Evolutionary conservation across 2,113 vertebrate species (phyloP).

Genomic region (Brachyhypopomus occidentalis): DNA sequence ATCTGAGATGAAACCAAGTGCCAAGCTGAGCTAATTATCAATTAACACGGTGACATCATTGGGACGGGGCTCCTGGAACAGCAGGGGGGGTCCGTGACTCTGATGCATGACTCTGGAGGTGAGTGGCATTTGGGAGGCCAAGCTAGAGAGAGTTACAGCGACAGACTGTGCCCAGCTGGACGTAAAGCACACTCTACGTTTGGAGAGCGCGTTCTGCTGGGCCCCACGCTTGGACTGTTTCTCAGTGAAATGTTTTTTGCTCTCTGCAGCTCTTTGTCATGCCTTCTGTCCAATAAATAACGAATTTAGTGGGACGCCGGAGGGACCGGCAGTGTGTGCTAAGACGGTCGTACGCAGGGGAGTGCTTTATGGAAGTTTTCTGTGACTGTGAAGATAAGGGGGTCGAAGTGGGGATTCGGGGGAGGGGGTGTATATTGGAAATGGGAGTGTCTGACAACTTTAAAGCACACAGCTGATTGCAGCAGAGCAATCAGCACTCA

Average conservation of each 20-base stretch:
- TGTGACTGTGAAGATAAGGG: slow-evolving; percentile 41
- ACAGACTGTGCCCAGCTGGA: background rate
- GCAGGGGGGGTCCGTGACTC: slow-evolving; percentile 29
- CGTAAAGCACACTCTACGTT: background rate
- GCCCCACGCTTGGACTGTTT: background rate
- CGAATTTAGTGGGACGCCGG: slow-evolving; percentile 18
- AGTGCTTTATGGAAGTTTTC: slow-evolving; percentile 36
- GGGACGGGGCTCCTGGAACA: slow-evolving; percentile 3
- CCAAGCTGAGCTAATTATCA: slow-evolving; percentile 51
- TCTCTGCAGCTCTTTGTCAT: slow-evolving; percentile 6
- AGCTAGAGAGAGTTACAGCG: background rate
- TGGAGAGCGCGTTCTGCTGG: background rate
- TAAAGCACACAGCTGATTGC: slow-evolving; percentile 13
- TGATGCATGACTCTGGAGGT: slow-evolving; percentile 4
- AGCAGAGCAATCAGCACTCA: slow-evolving; percentile 50
- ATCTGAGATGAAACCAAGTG: slow-evolving; percentile 45
- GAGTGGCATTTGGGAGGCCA: background rate
- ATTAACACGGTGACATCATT: slow-evolving; percentile 49
- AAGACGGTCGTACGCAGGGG: slow-evolving; percentile 31
- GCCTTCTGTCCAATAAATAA: slow-evolving; percentile 35
- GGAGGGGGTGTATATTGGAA: background rate
- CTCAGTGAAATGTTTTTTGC: background rate
- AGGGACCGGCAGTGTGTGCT: slow-evolving; percentile 32
- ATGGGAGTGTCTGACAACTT: slow-evolving; percentile 29
- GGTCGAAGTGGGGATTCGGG: background rate